Base-by-base conservation (phyloP, 1,140 invertebrate genomes). In the Anagrus nilaparvatae region DNA sequence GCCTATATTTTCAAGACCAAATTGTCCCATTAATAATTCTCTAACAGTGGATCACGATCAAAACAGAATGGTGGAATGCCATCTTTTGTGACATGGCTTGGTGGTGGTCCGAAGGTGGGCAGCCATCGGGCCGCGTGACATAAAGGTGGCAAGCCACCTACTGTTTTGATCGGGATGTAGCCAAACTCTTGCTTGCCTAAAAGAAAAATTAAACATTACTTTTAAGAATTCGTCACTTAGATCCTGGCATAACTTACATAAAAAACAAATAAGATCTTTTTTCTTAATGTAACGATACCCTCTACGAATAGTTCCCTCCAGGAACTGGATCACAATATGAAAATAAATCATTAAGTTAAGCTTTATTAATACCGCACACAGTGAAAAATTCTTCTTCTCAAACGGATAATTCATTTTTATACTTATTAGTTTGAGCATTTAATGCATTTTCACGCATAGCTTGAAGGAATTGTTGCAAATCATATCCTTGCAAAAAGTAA, bases 1-100 rank as follows among this genome's bases (percentile, higher is more conserved):
- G 3, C 20, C 39, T 14, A 40, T 40, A 18, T 40, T 32, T 24
- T 24, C 19, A 12, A 20, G 20, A 2, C 31, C 38, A 16, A 40
- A 33, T n/a, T 13, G 19, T 5, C 10, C 3, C 29, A 32, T 32
- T 18, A 40, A 14, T 24, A 21, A 40, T 31, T 40, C 5, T 10
- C 39, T 16, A 3, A 40, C 39, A 9, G 29, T 24, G n/a, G 29
- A 18, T 4, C 31, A 12, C 10, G 39, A 12, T n/a, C n/a, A n/a
- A n/a, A n/a, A n/a, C n/a, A n/a, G n/a, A n/a, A n/a, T n/a, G n/a
- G n/a, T n/a, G n/a, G n/a, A n/a, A n/a, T n/a, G n/a, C n/a, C n/a
- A n/a, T n/a, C n/a, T n/a, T n/a, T n/a, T n/a, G n/a, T n/a, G n/a
- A n/a, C n/a, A n/a, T n/a, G n/a, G n/a, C n/a, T n/a, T n/a, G n/a